Conservation (phyloP, 2,888 invertebrate species). For the Acanthoscelides obtectus region DNA sequence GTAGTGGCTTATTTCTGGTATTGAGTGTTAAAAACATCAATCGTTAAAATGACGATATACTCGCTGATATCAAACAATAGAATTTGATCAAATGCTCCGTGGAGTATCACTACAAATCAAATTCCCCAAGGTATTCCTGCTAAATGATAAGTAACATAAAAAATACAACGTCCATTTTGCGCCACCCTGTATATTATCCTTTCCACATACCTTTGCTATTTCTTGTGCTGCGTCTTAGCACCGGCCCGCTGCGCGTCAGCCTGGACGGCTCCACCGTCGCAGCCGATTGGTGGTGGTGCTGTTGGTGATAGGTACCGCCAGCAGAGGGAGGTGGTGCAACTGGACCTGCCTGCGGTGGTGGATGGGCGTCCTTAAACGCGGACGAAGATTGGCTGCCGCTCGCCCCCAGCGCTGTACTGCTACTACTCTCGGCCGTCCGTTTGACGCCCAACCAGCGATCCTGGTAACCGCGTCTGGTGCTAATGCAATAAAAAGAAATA, state of each 20-base stretch:
- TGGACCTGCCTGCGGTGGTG: conserved; percentile 24
- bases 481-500: neutral
- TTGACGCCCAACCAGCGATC: neutral
- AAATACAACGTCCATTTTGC: no score
- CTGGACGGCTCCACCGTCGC: conserved; percentile 48
- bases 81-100: no score
- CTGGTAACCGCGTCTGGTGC: neutral
- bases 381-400: conserved; percentile 41
- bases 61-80: no score
- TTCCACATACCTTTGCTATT: conserved; percentile 45
- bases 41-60: no score
- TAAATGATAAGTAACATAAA: no score
- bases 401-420: conserved; percentile 53
- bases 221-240: conserved; percentile 51
- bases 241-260: conserved; percentile 51
- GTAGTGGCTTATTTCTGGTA: no score
- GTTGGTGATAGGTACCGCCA: conserved; percentile 29
- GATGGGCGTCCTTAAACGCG: conserved; percentile 25
- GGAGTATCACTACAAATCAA: no score
- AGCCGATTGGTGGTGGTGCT: conserved; percentile 22
- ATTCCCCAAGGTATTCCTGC: no score
- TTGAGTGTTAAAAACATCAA: no score
- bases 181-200: no score
- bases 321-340: conserved; percentile 19
- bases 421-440: conserved; percentile 23